Conservation (phyloP, 2,888 invertebrate genomes). For the Drosophila fulvimacula region DNA sequence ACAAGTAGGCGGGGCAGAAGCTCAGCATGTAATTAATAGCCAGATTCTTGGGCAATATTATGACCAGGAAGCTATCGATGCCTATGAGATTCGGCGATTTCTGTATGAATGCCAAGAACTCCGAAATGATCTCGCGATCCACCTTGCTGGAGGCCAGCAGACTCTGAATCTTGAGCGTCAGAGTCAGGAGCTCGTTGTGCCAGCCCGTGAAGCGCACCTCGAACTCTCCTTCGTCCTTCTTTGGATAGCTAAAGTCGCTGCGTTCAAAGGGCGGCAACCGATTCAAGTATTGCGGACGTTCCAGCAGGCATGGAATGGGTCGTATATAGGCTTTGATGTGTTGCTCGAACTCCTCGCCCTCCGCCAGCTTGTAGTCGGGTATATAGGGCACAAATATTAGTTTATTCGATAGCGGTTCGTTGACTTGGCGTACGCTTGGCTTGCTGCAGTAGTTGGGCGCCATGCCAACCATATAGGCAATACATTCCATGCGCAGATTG, state of each 20-base stretch:
- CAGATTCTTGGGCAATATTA: slow-evolving; percentile 86
- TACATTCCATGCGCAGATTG: slow-evolving; percentile 81
- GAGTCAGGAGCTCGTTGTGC: slow-evolving; percentile 80
- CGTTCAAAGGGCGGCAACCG: slow-evolving; percentile 82
- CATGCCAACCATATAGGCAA: slow-evolving; percentile 77
- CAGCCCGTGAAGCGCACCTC: slow-evolving; percentile 82
- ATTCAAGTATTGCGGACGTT: slow-evolving; percentile 83
- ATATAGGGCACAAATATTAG: slow-evolving; percentile 79
- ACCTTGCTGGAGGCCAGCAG: slow-evolving; percentile 87
- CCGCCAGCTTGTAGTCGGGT: slow-evolving; percentile 80
- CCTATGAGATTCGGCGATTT: slow-evolving; percentile 86
- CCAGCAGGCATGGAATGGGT: slow-evolving; percentile 82
- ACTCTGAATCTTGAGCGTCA: slow-evolving; percentile 81
- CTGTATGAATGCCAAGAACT: slow-evolving; percentile 88
- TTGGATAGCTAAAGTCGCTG: slow-evolving; percentile 80
- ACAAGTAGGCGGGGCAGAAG: slow-evolving; percentile 87
- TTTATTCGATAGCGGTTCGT: slow-evolving; percentile 49
- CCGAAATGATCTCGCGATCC: slow-evolving; percentile 85
- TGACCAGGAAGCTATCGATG: slow-evolving; percentile 86
- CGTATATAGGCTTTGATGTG: slow-evolving; percentile 75
- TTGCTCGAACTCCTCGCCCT: slow-evolving; percentile 70
- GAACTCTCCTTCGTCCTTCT: slow-evolving; percentile 81
- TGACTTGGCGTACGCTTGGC: slow-evolving; percentile 45
- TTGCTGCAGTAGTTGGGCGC: slow-evolving; percentile 70
- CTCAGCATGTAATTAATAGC: slow-evolving; percentile 86